These are phyloP conservation scores for Mechanitis mazaeus DNA, from an alignment of 2,888 invertebrate species.

Conservation along the genomic window DNA sequence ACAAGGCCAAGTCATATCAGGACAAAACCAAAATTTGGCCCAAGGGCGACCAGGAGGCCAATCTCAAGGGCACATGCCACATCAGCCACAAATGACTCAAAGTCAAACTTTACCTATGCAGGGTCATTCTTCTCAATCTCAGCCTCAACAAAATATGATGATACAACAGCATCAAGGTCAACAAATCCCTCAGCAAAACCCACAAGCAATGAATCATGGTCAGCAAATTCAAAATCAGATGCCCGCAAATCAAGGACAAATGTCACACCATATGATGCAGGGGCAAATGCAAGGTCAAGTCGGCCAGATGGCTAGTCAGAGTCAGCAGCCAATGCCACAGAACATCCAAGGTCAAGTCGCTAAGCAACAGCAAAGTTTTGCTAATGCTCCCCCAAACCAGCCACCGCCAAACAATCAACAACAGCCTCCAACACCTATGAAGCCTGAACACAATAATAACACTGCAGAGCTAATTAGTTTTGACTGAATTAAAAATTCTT, in stretches of 20 bases:
- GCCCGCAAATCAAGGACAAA: conserved; percentile 38
- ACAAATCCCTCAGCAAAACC: conserved; percentile 42
- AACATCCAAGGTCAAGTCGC: conserved; percentile 30
- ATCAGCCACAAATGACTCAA: conserved; percentile 35
- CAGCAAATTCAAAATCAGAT: conserved; percentile 46
- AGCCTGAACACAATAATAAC: conserved; percentile 65
- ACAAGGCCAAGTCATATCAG: conserved; percentile 40
- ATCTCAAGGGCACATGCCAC: conserved; percentile 36
- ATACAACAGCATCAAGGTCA: conserved; percentile 35
- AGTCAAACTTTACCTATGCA: conserved; percentile 43
- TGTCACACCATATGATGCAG: conserved; percentile 34
- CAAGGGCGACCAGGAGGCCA: conserved; percentile 29
- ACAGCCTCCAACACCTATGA: conserved; percentile 49
- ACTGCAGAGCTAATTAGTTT: conserved; percentile 90
- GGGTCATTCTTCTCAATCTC: conserved; percentile 40
- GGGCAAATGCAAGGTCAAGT: conserved; percentile 39
- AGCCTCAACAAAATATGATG: conserved; percentile 48
- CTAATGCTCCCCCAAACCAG: conserved; percentile 33
- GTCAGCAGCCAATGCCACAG: conserved; percentile 30
- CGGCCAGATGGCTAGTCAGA: conserved; percentile 32
- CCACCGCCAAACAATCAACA: conserved; percentile 36
- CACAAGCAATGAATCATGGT: conserved; percentile 42
- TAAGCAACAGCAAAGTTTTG: conserved; percentile 36
- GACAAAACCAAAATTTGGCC: conserved; percentile 31
- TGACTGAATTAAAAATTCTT: conserved; percentile 73